Evolutionary conservation across 2,888 invertebrate genomes (phyloP).

Genomic region (Nomada fabriciana): DNA sequence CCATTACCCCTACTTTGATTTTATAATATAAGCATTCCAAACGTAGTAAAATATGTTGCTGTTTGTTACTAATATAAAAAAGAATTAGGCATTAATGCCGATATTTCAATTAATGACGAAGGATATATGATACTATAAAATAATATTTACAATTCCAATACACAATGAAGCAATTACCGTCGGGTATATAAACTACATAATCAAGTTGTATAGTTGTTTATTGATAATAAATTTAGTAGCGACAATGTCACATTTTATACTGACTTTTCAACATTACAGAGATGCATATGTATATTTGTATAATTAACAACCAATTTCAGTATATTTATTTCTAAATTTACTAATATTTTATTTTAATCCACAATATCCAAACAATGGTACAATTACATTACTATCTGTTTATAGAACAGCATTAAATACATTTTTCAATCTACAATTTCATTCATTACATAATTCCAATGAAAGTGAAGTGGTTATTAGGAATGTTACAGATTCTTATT

Average conservation of each 20-base stretch:
- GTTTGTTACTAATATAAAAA: neutral
- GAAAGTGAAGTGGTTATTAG: slow-evolving; percentile 59
- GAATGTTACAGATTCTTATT: slow-evolving; percentile 63
- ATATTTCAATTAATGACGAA: neutral
- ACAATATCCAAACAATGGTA: slow-evolving; percentile 75
- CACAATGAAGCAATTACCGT: slow-evolving; percentile 1
- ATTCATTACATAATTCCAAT: slow-evolving; percentile 56
- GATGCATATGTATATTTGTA: slow-evolving; percentile 51
- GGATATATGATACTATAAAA: neutral
- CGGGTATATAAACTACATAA: slow-evolving; percentile 9
- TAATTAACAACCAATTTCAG: slow-evolving; percentile 77
- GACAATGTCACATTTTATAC: slow-evolving; percentile 36
- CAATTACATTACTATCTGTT: slow-evolving; percentile 76
- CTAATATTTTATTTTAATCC: slow-evolving; percentile 74
- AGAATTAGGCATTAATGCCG: neutral
- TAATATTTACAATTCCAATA: neutral
- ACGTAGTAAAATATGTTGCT: too few species aligned
- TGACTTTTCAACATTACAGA: slow-evolving; percentile 36
- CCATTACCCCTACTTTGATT: too few species aligned
- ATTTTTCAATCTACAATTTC: slow-evolving; percentile 65
- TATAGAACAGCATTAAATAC: slow-evolving; percentile 60
- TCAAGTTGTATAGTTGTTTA: slow-evolving; percentile 36
- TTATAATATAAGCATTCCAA: too few species aligned
- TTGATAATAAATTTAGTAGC: slow-evolving; percentile 46
- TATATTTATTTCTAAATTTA: slow-evolving; percentile 62